Base-by-base conservation (phyloP, 2,113 vertebrate species). In the Montifringilla adamsi region DNA sequence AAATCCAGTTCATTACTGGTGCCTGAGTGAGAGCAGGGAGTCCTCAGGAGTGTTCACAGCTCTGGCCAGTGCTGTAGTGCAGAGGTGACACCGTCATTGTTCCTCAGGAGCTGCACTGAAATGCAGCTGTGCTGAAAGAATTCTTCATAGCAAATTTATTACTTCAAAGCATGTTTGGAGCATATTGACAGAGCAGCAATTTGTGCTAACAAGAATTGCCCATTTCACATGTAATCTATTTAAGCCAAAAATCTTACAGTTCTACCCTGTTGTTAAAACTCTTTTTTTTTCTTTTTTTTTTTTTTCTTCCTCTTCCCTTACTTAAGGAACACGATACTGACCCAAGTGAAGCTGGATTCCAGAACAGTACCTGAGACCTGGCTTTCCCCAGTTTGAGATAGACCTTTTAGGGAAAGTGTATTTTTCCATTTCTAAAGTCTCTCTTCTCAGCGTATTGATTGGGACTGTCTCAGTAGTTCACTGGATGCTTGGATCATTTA, bases 291-390 rank as follows among this genome's bases (percentile, higher is more conserved):
- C 39, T n/a, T 22, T 2, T 23, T 46, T 49, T 72, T 17, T 39
- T 56, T 18, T 37, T 19, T 9, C 26, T 43, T 73, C 4, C 44
- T 93, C 72, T 93, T 91, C 18, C 35, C 11, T 30, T 91, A 22
- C 60, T 58, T 73, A 72, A 99, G 99, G 99, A 99, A 47, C 99
- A 98, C 0, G 98, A 99, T 31, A 76, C 98, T 9, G 99, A 99
- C 91, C 97, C 98, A 43, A 97, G 97, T 19, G 99, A 99, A 88
- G 89, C 96, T 58, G 97, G 44, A 66, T 98, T 98, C 93, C 97
- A 97, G 91, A 96, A 49, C 18, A 79, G 85, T 81, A 97, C 86
- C 93, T 97, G 97, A 97, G 47, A 72, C n/a, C 23, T 73, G 24
- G 26, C 58, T 81, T 91, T 84, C 35, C 21, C 15, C 37, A 31